Evolutionary conservation across 2,113 vertebrate genomes (phyloP), one percentile per base, ranked within the genome.

Genomic region (Zosterops borbonicus): DNA sequence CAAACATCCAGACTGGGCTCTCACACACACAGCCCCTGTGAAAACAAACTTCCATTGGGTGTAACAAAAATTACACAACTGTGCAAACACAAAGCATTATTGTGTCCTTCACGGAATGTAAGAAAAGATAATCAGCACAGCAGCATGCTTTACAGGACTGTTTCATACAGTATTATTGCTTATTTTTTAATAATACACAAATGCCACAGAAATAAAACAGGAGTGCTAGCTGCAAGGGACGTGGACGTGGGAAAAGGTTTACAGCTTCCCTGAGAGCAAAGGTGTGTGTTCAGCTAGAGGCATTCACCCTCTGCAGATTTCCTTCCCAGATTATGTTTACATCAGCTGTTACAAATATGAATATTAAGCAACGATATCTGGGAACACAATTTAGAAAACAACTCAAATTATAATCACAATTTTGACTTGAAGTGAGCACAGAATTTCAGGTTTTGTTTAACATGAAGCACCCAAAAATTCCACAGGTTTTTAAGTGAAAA

Each of bases 151-250:
- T 2, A 50, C 71, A 86, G 39, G 39, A 52, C 68, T 67, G 68
- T 33, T 82, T 73, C 60, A 49, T 81, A 70, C 2, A 80, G 28
- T 8, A 69, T 82, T 82, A 84, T 60, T 83, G 73, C 80, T 89
- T 87, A 50, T 58, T 87, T 90, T 92, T 94, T 91, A 89, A 71
- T 84, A 89, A 78, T 52, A 39, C 27, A 46, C 28, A 89, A 91
- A 92, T 44, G 64, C 24, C 60, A 60, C 35, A 87, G 76, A 94
- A 94, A 86, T 58, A 62, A 92, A 87, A 59, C 76, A 94, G 56
- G 53, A 88, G 29, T 33, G 31, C n/a, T 77, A 74, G 49, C 47
- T 93, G 60, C 35, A 75, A 90, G 83, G 46, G 80, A 78, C 25
- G 15, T 41, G 46, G 59, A 62, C 33, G 44, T 31, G 31, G 60